These are phyloP conservation scores for Tachina grossa DNA, from an alignment of 2,888 invertebrate genomes.

Conservation along the genomic window DNA sequence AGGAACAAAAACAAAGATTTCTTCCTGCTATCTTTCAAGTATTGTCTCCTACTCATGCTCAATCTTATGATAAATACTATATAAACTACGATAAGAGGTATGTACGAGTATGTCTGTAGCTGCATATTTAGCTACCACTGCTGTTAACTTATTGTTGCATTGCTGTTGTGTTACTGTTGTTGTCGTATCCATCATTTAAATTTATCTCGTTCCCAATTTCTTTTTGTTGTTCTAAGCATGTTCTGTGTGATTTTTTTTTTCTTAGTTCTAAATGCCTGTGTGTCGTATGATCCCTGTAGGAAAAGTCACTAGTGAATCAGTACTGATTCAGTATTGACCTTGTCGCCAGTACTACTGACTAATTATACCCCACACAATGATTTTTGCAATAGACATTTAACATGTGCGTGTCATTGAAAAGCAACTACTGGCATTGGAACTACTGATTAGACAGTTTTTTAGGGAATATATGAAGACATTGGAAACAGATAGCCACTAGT, in stretches of 20 bases:
- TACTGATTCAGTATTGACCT: too few species aligned
- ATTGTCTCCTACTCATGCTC: slow-evolving; percentile 66
- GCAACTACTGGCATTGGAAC: too few species aligned
- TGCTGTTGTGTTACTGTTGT: slow-evolving; percentile 17
- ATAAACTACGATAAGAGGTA: background rate
- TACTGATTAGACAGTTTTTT: too few species aligned
- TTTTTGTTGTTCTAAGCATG: slow-evolving; percentile 39
- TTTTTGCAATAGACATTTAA: too few species aligned
- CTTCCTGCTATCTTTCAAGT: slow-evolving; percentile 74
- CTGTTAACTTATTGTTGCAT: slow-evolving; percentile 49
- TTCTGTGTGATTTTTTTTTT: slow-evolving; percentile 46
- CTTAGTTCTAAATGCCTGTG: slow-evolving; percentile 20
- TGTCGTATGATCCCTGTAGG: too few species aligned
- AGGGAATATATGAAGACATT: too few species aligned
- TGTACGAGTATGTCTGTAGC: slow-evolving; percentile 6
- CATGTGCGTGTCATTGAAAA: too few species aligned
- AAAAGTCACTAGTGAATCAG: too few species aligned
- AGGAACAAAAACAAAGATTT: slow-evolving; percentile 67
- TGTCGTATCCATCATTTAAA: slow-evolving; percentile 60
- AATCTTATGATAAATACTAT: slow-evolving; percentile 4
- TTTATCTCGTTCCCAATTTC: slow-evolving; percentile 62
- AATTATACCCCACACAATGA: too few species aligned
- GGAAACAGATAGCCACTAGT: too few species aligned
- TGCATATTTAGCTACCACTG: slow-evolving; percentile 55
- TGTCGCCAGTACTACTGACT: too few species aligned